These are phyloP conservation scores for Pentalonia nigronervosa DNA, from an alignment of 1,140 invertebrate genomes.

Conservation along the genomic window DNA sequence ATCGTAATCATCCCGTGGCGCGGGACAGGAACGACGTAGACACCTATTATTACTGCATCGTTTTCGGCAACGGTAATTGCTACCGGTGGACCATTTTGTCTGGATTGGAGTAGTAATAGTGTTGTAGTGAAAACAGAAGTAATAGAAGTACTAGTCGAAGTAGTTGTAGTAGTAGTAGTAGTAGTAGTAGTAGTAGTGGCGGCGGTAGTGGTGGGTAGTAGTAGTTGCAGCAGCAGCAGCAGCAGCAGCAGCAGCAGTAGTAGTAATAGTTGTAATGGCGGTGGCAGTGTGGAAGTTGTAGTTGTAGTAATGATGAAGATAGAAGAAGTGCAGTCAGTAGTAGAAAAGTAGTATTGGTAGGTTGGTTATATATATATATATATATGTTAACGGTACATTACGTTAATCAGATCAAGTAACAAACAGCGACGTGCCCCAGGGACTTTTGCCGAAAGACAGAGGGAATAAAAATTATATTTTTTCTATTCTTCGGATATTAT, in stretches of 20 bases:
- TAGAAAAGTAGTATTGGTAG: not conserved
- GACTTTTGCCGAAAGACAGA: not conserved
- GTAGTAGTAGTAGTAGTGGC: not conserved
- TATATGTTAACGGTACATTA: conserved; percentile 48
- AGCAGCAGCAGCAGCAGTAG: too few species aligned
- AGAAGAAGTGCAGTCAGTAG: not conserved
- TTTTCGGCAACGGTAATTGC: conserved; percentile 20
- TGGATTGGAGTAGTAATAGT: not conserved
- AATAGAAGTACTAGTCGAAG: not conserved
- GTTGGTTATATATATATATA: not conserved
- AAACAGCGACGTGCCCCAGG: conserved; percentile 11
- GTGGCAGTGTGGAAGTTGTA: too few species aligned
- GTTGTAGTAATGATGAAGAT: not conserved
- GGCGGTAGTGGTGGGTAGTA: not conserved
- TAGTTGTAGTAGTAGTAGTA: not conserved
- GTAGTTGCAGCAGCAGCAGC: not conserved
- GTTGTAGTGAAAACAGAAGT: not conserved
- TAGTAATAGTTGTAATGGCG: not conserved
- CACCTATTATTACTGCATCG: not conserved
- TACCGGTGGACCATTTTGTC: not conserved
- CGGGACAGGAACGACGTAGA: not conserved
- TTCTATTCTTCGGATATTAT: not conserved
- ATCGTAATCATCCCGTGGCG: not conserved
- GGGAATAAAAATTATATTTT: conserved; percentile 37
- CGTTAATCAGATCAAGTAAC: conserved; percentile 36